phyloP scores from a whole-genome alignment of 2,797 vertebrate genomes.

The Tiaroga cobitis region DNA sequence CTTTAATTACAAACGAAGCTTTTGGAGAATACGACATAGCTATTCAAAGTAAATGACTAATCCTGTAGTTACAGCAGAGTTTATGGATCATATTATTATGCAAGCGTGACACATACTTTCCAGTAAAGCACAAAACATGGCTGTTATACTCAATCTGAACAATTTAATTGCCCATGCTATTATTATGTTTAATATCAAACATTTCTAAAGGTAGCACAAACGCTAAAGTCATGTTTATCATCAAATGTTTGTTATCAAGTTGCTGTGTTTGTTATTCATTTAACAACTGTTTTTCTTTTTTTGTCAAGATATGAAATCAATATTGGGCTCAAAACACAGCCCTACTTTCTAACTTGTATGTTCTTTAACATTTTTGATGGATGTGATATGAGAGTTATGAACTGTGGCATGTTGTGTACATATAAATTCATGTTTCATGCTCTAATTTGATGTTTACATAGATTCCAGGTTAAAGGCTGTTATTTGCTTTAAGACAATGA shows the following conservation, averaged over 20 bases:
- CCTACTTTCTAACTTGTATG: neutral
- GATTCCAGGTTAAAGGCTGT: neutral
- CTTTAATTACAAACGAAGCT: neutral
- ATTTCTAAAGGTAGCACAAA: neutral
- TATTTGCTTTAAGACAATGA: neutral
- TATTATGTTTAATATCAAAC: neutral
- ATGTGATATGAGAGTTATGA: neutral
- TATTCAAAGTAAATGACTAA: neutral
- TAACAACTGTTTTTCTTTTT: neutral
- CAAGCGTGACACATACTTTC: neutral
- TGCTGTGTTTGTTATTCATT: neutral
- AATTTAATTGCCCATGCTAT: neutral
- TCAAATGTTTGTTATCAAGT: neutral
- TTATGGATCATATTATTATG: neutral
- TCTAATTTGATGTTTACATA: neutral
- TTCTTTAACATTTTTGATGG: neutral
- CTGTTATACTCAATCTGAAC: neutral
- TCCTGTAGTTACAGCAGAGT: neutral
- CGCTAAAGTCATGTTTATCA: neutral
- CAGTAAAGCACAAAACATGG: neutral
- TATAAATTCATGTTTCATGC: neutral
- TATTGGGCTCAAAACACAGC: neutral
- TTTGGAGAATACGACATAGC: neutral
- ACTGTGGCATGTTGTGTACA: neutral
- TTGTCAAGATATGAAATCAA: neutral